Evolutionary conservation across 1,140 invertebrate genomes (phyloP), one percentile per base, ranked within the genome.

Genomic region (Venturia canescens): DNA sequence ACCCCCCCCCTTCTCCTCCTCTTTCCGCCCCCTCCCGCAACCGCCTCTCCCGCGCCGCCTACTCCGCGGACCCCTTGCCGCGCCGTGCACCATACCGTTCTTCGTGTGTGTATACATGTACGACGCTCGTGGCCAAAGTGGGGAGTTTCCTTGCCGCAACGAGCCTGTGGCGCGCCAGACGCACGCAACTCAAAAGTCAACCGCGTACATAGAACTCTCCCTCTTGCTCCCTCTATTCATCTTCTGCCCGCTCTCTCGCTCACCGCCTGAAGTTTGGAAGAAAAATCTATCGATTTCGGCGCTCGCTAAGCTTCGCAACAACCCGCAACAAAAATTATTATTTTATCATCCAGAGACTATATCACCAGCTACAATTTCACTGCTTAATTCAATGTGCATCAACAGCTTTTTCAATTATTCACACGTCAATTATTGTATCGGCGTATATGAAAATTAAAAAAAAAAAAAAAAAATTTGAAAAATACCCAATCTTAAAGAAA

Each of bases 21-120:
- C n/a, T n/a, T n/a, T n/a, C 53, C 70, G 18, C 75, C 44, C 26
- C 38, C 34, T 23, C 48, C 29, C 70, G 57, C 57, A 53, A 27
- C 29, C 50, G 38, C 67, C 72, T 48, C 70, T 67, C 76, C 63
- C 53, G 31, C 72, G 48, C 48, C n/a, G 29, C 23, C 48, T 13
- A 18, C 48, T 18, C 34, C 63, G 63, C 53, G 81, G 26, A 66
- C 66, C 74, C 70, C 69, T 78, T 75, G 31, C 29, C 80, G 63
- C 15, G 57, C 57, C 11, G n/a, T 21, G n/a, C n/a, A 21, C 18
- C 57, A 3, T n/a, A 13, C 63, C 57, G 57, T 7, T 2, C 13
- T 9, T 9, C 57, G 18, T 60, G 18, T 60, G 57, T 60, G 26
- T 66, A 29, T 26, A 9, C 16, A 26, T 66, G 63, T 66, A 3